Evolutionary conservation across 2,113 vertebrate species (phyloP), one percentile per base, ranked within the genome.

Genomic region (Brachyhypopomus gauderio): DNA sequence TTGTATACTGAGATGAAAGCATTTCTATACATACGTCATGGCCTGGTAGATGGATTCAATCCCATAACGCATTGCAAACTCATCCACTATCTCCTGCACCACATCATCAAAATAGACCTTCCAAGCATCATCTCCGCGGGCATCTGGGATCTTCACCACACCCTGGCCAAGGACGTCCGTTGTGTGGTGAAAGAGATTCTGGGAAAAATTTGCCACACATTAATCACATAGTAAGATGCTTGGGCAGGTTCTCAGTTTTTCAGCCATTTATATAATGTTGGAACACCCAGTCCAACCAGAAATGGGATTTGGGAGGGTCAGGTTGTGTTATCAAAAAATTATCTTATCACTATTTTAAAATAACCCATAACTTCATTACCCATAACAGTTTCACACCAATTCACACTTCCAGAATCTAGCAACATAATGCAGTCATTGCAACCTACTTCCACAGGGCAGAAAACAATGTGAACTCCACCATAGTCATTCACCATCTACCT

Each of bases 11-110:
- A 52, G 11, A 52, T 14, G 12, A 14, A 14, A 11, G 45, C 45
- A 52, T 52, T 52, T 52, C 8, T 9, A 11, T 19, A 91, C 97
- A 95, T 92, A 99, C 98, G 97, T 99, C 98, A 99, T 99, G 85
- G 97, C 98, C 87, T 99, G 97, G 88, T 99, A 99, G 90, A 99
- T 99, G 0, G 96, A 98, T 76, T 99, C 98, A 22, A 99, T 96
- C 81, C 98, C 97, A 1, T 99, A 99, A 80, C 98, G 97, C 96
- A 99, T 99, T 27, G 97, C 96, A 85, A 99, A 99, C 88, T 99
- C 98, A 82, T 99, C 98, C 85, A 98, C 98, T 0, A 98, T 95
- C 87, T 99, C 98, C 87, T 99, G 96, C 2, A 95, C 94, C 52
- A 97, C 97, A 77, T 99, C 98, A 41, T 99, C 98, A 79, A 95